Conservation (phyloP, 2,797 vertebrate genomes). For the Tachyglossus aculeatus region DNA sequence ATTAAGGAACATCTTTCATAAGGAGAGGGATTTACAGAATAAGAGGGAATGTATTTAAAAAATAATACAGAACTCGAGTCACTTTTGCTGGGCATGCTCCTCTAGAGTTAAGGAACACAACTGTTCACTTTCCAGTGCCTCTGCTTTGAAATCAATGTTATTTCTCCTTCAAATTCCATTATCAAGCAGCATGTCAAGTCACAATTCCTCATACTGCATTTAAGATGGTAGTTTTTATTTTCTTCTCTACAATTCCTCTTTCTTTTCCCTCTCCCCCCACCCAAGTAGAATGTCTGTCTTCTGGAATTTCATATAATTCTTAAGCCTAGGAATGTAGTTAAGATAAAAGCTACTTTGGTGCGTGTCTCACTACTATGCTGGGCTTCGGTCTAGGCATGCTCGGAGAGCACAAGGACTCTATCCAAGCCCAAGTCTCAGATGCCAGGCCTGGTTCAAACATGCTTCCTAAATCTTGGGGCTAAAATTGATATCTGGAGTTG, state of each 20-base stretch:
- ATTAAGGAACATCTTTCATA: conserved; percentile 3
- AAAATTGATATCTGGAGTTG: not conserved
- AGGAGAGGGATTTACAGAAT: not conserved
- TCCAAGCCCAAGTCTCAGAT: not conserved
- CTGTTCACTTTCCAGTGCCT: not conserved
- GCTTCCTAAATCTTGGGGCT: not conserved
- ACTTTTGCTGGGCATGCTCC: not conserved
- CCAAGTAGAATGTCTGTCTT: conserved; percentile 5
- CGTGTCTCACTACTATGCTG: not conserved
- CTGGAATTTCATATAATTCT: not conserved
- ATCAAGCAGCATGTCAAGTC: conserved; percentile 1
- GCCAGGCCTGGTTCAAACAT: not conserved
- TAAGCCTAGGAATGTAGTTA: not conserved
- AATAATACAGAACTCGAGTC: not conserved
- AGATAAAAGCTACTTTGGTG: not conserved
- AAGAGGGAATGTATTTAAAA: not conserved
- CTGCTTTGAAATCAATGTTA: not conserved
- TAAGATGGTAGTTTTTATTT: not conserved
- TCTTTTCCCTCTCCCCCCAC: conserved; percentile 5
- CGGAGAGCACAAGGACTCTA: not conserved
- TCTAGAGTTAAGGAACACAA: not conserved
- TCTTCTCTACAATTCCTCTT: not conserved
- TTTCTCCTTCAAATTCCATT: conserved; percentile 24
- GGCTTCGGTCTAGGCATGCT: conserved; percentile 5
- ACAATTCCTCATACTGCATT: not conserved